A percentile compares a stretch with the other conserved stretches of the same genome.
phyloP scores from a whole-genome alignment of 2,797 vertebrate species.

The Coreius guichenoti region DNA sequence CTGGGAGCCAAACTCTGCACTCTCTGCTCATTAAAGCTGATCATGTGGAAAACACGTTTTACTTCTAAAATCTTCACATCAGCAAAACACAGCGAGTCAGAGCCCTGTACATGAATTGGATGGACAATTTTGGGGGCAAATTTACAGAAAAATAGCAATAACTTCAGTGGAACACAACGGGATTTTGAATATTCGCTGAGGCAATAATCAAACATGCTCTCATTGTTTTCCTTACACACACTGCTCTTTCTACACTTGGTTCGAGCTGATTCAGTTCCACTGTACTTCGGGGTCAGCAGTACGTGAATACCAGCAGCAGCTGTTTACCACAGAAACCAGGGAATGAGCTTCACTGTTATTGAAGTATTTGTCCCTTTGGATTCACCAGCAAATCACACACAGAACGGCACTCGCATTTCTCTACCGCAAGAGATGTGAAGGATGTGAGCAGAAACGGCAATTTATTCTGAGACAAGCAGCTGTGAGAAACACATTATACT shows the following conservation, averaged over 20 bases:
- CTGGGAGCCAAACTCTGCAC: neutral
- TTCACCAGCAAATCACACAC: neutral
- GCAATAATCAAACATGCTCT: neutral
- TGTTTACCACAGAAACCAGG: neutral
- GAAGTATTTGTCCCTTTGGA: neutral
- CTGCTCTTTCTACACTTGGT: neutral
- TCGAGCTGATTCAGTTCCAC: neutral
- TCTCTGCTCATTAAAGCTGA: neutral
- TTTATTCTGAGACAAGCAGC: neutral
- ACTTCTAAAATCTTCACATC: neutral
- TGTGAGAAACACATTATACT: neutral
- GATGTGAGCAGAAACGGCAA: neutral
- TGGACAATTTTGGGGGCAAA: neutral
- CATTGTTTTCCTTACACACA: neutral
- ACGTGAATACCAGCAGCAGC: neutral
- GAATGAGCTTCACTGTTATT: neutral
- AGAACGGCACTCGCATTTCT: accelerated
- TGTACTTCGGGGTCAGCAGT: too few relatives aligned
- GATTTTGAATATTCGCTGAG: neutral
- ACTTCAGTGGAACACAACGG: neutral
- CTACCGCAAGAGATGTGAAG: neutral
- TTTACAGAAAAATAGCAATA: neutral
- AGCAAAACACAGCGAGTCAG: neutral
- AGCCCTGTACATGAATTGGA: too few relatives aligned
- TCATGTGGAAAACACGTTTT: neutral